These are phyloP conservation scores for Neoitamus cyanurus DNA, from an alignment of 2,888 invertebrate species.

Conservation along the genomic window DNA sequence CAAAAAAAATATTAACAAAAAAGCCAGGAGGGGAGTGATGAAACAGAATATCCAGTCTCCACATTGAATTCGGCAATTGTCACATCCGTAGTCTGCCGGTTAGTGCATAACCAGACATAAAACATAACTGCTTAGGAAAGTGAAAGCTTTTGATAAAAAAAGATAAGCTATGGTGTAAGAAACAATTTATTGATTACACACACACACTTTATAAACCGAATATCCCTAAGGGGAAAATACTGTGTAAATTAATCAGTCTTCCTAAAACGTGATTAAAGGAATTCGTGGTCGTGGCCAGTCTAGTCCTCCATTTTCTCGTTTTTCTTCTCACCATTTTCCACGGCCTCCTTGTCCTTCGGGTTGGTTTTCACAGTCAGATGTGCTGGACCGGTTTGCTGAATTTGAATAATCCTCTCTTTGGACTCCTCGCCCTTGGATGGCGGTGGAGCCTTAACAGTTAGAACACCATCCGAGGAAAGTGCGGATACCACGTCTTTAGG, in stretches of 20 bases:
- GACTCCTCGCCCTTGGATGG: constrained; percentile 55
- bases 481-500: constrained; percentile 78
- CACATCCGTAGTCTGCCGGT: no score
- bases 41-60: no score
- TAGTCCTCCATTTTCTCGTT: constrained; percentile 28
- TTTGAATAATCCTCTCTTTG: constrained; percentile 72
- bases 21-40: no score
- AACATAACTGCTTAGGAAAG: not conserved
- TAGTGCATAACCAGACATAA: not conserved
- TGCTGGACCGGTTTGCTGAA: constrained; percentile 75
- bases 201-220: not conserved
- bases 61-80: no score
- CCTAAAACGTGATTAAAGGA: not conserved
- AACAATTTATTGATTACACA: constrained; percentile 25
- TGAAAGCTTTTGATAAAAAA: not conserved
- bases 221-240: not conserved
- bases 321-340: constrained; percentile 24
- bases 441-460: constrained; percentile 73
- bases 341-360: not conserved
- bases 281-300: not conserved
- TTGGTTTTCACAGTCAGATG: constrained; percentile 32
- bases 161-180: not conserved
- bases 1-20: no score
- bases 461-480: constrained; percentile 78
- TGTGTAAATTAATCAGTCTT: constrained; percentile 21